These are phyloP conservation scores for Belgica antarctica DNA, from an alignment of 2,888 invertebrate species.

Conservation along the genomic window DNA sequence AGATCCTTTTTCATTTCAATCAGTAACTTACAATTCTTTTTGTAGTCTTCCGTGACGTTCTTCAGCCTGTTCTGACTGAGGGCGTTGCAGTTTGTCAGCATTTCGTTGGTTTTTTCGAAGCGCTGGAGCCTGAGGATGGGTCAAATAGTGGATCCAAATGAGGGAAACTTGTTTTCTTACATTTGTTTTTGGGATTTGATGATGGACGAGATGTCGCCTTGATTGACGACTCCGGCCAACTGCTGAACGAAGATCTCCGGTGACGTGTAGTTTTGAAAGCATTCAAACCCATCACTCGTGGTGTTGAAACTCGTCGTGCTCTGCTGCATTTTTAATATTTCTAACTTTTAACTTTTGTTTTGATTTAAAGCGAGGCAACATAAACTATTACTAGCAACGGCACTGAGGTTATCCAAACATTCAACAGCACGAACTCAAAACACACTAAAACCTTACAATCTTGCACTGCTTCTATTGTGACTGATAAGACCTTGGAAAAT, in stretches of 20 bases:
- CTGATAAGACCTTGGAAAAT: no score
- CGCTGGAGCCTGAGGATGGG: slow-evolving; percentile 73
- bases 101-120: slow-evolving; percentile 98
- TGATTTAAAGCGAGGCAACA: no score
- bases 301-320: slow-evolving; percentile 27
- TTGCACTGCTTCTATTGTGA: no score
- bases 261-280: slow-evolving; percentile 85
- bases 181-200: slow-evolving; percentile 90
- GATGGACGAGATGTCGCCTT: slow-evolving; percentile 85
- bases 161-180: slow-evolving; percentile 57
- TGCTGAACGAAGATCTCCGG: slow-evolving; percentile 92
- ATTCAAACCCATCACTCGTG: slow-evolving; percentile 59
- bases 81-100: slow-evolving; percentile 95
- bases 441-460: no score
- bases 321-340: slow-evolving; percentile 40
- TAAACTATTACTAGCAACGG: no score
- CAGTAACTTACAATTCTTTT: slow-evolving; percentile 81
- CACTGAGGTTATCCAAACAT: no score
- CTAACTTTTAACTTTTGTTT: no score
- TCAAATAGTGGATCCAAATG: slow-evolving; percentile 34
- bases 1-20: slow-evolving; percentile 92
- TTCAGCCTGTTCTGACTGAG: slow-evolving; percentile 85
- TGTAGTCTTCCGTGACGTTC: slow-evolving; percentile 83
- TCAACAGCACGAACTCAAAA: no score
- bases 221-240: slow-evolving; percentile 85